Evolutionary conservation across 2,797 vertebrate species (phyloP), one percentile per base, ranked within the genome.

Genomic region (Molossus alvarezi): DNA sequence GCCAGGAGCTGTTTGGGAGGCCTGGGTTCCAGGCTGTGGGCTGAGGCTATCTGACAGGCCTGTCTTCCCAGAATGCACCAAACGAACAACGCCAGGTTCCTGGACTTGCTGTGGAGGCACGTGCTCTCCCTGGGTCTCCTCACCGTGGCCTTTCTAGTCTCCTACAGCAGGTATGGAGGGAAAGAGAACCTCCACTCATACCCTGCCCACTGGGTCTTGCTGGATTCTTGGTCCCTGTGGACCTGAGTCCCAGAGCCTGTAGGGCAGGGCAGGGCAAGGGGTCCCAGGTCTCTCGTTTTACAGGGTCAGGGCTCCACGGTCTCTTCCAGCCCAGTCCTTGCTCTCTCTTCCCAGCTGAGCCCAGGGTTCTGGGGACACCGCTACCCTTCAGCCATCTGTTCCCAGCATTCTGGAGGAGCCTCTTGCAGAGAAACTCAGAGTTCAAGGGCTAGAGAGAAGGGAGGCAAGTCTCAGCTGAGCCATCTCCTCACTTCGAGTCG

Each of bases 41-140:
- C 91, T 51, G 67, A 96, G 90, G 37, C 69, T 25, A n/a, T 93
- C 95, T 97, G 92, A 97, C 85, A 72, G 92, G 96, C 97, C 93
- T 82, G 88, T 91, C 93, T 97, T 96, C 97, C 95, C 98, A 99
- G 99, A 99, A 99, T 99, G 99, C 99, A 99, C 98, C 99, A 99
- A 98, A 99, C 99, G 91, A 99, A 99, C 99, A 99, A 99, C 57
- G 99, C 99, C 88, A 99, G 99, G 96, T 99, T 99, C 98, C 99
- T 99, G 98, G 99, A 99, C 98, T 98, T 99, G 98, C 99, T 99
- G 84, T 99, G 99, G 99, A 99, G 99, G 98, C 99, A 99, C 15
- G 97, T 99, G 97, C 98, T 99, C 96, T 99, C 99, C 96, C 98
- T 99, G 97, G 98, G 99, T 97, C 99, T 99, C 96, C 98, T 99